Percentiles rank a stretch among this genome's conserved stretches.
phyloP scores from a whole-genome alignment of 2,888 invertebrate species.

The Ormia ochracea region DNA sequence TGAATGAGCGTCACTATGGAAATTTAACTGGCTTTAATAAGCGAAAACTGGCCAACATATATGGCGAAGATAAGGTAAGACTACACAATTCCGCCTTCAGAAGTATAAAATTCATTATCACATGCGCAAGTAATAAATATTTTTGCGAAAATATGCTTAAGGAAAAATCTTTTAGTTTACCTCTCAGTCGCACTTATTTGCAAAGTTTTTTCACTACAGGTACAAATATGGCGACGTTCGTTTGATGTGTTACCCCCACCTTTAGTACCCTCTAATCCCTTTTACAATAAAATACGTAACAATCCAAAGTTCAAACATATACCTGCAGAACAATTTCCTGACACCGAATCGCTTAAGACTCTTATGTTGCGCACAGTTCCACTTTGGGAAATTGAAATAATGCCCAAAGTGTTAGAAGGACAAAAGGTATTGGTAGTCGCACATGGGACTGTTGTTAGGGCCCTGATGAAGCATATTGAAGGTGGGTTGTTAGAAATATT shows the following conservation, averaged over 20 bases:
- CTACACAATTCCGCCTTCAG: neutral
- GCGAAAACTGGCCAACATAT: constrained; percentile 89
- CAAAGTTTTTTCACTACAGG: constrained; percentile 76
- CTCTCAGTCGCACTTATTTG: neutral
- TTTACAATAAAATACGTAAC: constrained; percentile 85
- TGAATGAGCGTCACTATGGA: constrained; percentile 93
- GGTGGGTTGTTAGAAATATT: constrained; percentile 76
- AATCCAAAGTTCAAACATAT: constrained; percentile 85
- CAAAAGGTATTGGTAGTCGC: constrained; percentile 88
- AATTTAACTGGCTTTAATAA: constrained; percentile 91
- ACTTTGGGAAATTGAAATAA: constrained; percentile 90
- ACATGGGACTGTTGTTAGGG: constrained; percentile 90
- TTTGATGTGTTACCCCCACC: constrained; percentile 89
- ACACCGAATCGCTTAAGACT: constrained; percentile 88
- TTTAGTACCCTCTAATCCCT: constrained; percentile 86
- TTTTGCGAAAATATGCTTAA: neutral
- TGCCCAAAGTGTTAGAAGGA: constrained; percentile 82
- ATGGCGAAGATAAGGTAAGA: constrained; percentile 87
- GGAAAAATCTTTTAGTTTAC: too few species aligned
- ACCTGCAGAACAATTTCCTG: constrained; percentile 86
- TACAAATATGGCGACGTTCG: constrained; percentile 90
- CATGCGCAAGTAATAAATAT: neutral
- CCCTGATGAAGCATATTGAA: constrained; percentile 91
- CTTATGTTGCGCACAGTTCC: constrained; percentile 89
- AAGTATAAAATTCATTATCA: neutral